Evolutionary conservation across 1,140 invertebrate genomes (phyloP).

Genomic region (Capitella teleta): DNA sequence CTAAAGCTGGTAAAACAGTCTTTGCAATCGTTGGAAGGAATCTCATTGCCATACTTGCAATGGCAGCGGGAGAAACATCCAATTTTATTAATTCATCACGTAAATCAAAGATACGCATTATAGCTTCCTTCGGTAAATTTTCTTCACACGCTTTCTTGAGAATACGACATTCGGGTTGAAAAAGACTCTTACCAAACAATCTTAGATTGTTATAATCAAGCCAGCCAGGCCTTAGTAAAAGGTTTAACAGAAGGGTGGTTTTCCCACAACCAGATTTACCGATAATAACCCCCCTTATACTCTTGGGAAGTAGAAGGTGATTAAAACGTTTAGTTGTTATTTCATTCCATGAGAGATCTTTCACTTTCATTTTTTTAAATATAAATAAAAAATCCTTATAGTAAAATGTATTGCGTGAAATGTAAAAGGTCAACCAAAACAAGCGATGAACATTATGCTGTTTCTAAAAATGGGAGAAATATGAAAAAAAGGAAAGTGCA

Average conservation of each 20-base stretch:
- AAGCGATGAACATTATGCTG: constrained; percentile 1
- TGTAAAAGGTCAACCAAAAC: background rate
- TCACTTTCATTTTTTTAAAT: constrained; percentile 13
- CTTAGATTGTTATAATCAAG: background rate
- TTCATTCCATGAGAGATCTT: constrained; percentile 14
- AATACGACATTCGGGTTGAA: constrained; percentile 1
- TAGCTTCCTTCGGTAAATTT: background rate
- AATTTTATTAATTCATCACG: no score
- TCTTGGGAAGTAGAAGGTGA: background rate
- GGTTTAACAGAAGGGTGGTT: constrained; percentile 1
- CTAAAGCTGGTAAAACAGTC: no score
- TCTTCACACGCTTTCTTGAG: constrained; percentile 6
- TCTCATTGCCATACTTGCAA: no score
- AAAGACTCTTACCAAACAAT: background rate
- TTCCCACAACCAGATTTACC: constrained; percentile 7
- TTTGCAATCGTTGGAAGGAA: no score
- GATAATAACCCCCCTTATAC: constrained; percentile 1
- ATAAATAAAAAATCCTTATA: no score
- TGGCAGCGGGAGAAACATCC: no score
- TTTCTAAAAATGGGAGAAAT: constrained; percentile 3
- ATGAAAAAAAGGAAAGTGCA: background rate
- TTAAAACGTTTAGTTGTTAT: constrained; percentile 1
- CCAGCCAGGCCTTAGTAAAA: background rate
- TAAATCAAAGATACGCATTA: background rate
- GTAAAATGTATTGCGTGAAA: constrained; percentile 2